Conservation (phyloP, 2,113 vertebrate genomes). For the Perca fluviatilis region DNA sequence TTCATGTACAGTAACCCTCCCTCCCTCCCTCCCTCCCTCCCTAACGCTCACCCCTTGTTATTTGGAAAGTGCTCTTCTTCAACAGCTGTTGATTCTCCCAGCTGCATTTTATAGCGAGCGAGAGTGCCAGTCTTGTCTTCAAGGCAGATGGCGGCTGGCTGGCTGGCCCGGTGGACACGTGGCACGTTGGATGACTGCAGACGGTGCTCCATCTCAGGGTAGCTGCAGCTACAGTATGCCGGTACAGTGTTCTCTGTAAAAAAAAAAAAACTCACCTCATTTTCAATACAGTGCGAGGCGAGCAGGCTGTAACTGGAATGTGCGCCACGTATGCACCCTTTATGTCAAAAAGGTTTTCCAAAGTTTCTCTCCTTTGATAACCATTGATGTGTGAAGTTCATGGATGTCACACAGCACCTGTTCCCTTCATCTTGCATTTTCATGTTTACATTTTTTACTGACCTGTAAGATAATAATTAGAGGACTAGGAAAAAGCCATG, state of each 20-base stretch:
- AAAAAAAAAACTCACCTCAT: constrained; percentile 43
- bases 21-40: background rate
- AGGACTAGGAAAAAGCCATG: background rate
- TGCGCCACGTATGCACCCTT: constrained; percentile 62
- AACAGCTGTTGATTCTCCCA: constrained; percentile 76
- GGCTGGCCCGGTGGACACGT: constrained; percentile 68
- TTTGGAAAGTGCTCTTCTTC: constrained; percentile 65
- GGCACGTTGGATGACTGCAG: constrained; percentile 66
- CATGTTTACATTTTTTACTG: constrained; percentile 65
- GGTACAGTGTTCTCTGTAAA: constrained; percentile 9
- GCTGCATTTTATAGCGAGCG: constrained; percentile 70
- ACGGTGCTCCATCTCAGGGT: constrained; percentile 44
- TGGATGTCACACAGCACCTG: constrained; percentile 65
- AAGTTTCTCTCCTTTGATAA: constrained; percentile 73
- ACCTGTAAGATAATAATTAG: constrained; percentile 60
- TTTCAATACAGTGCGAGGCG: constrained; percentile 33
- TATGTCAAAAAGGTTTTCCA: constrained; percentile 63
- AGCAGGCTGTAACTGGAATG: constrained; percentile 67
- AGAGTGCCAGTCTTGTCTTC: constrained; percentile 73
- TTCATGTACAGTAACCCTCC: constrained; percentile 35
- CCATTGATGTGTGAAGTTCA: constrained; percentile 57
- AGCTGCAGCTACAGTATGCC: constrained; percentile 27
- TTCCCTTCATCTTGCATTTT: constrained; percentile 37
- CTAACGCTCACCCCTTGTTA: constrained; percentile 42
- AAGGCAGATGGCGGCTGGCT: constrained; percentile 78